Conservation (phyloP, 2,113 vertebrate species). For the Marcusenius ussheri region DNA sequence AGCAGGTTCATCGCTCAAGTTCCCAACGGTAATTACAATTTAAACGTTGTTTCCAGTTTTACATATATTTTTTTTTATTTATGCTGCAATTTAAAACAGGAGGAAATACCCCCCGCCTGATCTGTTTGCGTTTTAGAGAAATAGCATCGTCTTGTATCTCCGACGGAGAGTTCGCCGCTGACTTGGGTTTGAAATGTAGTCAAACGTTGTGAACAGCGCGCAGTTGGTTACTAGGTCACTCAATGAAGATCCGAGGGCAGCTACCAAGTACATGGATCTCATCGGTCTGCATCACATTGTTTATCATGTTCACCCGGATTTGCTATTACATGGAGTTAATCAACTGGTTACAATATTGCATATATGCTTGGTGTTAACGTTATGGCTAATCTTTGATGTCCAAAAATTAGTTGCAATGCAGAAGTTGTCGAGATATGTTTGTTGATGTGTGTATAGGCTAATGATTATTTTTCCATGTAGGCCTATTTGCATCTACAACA, state of each 20-base stretch:
- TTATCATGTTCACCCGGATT: not conserved
- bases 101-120: not conserved
- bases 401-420: not conserved
- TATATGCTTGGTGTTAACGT: not conserved
- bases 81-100: no score
- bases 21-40: not conserved
- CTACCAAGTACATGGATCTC: not conserved
- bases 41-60: not conserved
- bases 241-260: not conserved
- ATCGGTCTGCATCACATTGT: not conserved
- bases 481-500: not conserved
- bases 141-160: not conserved
- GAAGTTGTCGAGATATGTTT: not conserved
- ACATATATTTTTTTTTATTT: no score
- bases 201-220: not conserved
- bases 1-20: conserved; percentile 20
- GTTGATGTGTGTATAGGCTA: not conserved
- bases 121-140: not conserved
- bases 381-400: not conserved
- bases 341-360: not conserved
- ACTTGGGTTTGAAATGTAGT: not conserved
- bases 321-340: not conserved
- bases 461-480: not conserved
- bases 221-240: conserved; percentile 1
- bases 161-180: not conserved